phyloP scores from a whole-genome alignment of 2,888 invertebrate species.

The Trissoscelio sp. region DNA sequence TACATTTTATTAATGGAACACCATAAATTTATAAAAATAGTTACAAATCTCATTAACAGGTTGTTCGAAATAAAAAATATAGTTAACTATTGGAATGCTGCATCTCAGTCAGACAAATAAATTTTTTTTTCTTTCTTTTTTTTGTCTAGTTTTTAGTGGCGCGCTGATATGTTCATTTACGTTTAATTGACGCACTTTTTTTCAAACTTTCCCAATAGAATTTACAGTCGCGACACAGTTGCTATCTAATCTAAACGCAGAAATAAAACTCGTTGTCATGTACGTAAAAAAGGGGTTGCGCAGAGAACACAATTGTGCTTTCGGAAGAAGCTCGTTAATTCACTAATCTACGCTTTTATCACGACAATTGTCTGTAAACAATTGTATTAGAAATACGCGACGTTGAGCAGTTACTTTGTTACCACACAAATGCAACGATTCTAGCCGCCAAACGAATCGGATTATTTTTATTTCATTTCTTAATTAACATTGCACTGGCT shows the following conservation, averaged over 20 bases:
- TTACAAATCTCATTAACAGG: slow-evolving; percentile 58
- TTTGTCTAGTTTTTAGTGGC: slow-evolving; percentile 7
- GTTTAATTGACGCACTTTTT: slow-evolving; percentile 11
- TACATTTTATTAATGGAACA: slow-evolving; percentile 59
- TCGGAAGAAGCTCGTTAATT: slow-evolving; percentile 49
- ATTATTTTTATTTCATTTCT: background rate
- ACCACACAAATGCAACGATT: slow-evolving; percentile 18
- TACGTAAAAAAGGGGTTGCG: slow-evolving; percentile 32
- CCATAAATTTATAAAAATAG: slow-evolving; percentile 67
- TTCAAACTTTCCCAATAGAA: slow-evolving; percentile 20
- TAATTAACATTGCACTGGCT: slow-evolving; percentile 18
- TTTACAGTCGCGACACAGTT: background rate
- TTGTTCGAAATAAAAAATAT: slow-evolving; percentile 58
- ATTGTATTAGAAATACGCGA: slow-evolving; percentile 37
- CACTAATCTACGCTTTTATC: slow-evolving; percentile 52
- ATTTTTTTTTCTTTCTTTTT: slow-evolving; percentile 29
- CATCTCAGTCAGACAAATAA: slow-evolving; percentile 24
- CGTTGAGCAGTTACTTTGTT: slow-evolving; percentile 53
- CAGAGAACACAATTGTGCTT: slow-evolving; percentile 38
- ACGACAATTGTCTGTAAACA: slow-evolving; percentile 56
- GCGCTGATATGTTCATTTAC: slow-evolving; percentile 50
- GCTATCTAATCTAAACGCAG: slow-evolving; percentile 16
- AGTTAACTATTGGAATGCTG: slow-evolving; percentile 51
- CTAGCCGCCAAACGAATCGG: slow-evolving; percentile 6
- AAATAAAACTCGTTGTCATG: background rate